phyloP scores from a whole-genome alignment of 2,888 invertebrate species.

The Agriopis marginaria region DNA sequence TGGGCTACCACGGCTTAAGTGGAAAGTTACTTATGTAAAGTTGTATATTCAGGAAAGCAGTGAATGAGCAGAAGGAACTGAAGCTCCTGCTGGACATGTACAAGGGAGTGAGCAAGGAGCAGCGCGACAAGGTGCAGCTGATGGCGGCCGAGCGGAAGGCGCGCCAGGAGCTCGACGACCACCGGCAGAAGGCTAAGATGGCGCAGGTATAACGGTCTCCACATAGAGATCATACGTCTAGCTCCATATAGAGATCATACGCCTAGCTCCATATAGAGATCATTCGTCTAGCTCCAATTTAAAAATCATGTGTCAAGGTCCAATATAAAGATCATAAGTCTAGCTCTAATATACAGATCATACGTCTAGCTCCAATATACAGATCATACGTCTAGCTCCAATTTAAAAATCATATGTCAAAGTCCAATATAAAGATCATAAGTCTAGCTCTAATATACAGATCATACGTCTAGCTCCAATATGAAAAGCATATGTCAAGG shows the following conservation, averaged over 20 bases:
- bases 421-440: no score
- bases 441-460: background rate
- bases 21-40: no score
- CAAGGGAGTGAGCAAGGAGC: conserved; percentile 98
- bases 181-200: conserved; percentile 94
- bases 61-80: conserved; percentile 97
- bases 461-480: background rate
- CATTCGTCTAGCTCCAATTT: background rate
- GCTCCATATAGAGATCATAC: no score
- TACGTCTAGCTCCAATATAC: background rate
- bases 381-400: background rate
- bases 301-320: no score
- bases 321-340: no score
- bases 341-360: no score
- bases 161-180: conserved; percentile 95
- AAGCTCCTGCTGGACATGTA: conserved; percentile 98
- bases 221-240: no score
- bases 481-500: no score
- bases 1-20: no score
- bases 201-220: conserved; percentile 62
- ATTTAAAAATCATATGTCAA: no score
- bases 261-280: no score
- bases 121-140: conserved; percentile 97
- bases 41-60: conserved; percentile 89
- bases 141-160: conserved; percentile 98